Evolutionary conservation across 2,113 vertebrate species (phyloP).

Genomic region (Boulengeromyrus knoepffleri): DNA sequence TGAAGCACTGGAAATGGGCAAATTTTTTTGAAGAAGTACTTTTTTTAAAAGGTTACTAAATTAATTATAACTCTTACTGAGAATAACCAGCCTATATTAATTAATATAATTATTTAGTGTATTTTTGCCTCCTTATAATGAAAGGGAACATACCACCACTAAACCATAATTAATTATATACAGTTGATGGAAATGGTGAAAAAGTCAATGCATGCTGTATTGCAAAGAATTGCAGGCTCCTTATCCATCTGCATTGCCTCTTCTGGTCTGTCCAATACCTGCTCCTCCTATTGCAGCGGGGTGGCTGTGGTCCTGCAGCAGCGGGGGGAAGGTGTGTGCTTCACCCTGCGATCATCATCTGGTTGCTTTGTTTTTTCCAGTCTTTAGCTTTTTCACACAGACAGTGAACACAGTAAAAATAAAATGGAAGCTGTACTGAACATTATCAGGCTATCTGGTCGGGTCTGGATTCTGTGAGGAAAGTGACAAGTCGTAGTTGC

Average conservation of each 20-base stretch:
- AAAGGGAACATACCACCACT: neutral
- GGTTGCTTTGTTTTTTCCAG: neutral
- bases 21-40: neutral
- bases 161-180: neutral
- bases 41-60: too few relatives aligned
- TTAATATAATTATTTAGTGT: neutral
- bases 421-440: neutral
- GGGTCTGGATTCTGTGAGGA: neutral
- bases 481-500: neutral
- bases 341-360: neutral
- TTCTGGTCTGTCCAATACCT: neutral
- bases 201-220: neutral
- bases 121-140: neutral
- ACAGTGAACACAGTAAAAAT: neutral
- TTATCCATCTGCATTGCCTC: neutral
- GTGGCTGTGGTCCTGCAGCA: neutral
- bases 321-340: neutral
- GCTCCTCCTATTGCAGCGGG: neutral
- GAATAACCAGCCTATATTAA: neutral
- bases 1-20: neutral
- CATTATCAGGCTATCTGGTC: neutral
- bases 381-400: neutral
- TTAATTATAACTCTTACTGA: neutral
- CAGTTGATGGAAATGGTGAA: neutral
- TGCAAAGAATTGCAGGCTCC: neutral